Conservation (phyloP, 1,140 invertebrate species). For the Meloidogyne chitwoodi region DNA sequence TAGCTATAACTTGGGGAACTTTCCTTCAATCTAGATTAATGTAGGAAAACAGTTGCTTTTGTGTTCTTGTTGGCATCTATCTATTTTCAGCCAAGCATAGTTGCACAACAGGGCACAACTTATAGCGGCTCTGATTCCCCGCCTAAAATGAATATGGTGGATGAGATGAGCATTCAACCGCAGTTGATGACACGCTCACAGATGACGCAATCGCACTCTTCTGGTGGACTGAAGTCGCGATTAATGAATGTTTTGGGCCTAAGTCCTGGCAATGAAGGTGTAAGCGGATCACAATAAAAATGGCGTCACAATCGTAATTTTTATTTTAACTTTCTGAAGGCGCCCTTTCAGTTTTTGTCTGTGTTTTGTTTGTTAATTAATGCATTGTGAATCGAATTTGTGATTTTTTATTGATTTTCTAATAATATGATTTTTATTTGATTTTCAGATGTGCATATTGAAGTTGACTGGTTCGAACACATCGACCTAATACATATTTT, state of each 20-base stretch:
- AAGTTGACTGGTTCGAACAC: too few species aligned
- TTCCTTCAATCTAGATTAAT: background rate
- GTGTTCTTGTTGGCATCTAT: background rate
- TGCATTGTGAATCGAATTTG: too few species aligned
- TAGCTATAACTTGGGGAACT: too few species aligned
- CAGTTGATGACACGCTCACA: conserved; percentile 36
- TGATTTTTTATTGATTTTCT: too few species aligned
- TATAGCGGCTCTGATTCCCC: background rate
- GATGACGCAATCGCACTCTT: conserved; percentile 29
- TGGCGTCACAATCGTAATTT: background rate
- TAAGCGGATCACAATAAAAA: background rate
- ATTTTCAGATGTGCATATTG: too few species aligned
- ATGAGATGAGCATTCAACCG: background rate
- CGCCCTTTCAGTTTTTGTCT: background rate
- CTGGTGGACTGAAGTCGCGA: conserved; percentile 34
- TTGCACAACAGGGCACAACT: background rate
- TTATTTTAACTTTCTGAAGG: background rate
- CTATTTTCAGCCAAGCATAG: conserved; percentile 10
- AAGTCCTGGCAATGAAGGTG: background rate
- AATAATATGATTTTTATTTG: too few species aligned
- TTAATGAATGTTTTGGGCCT: conserved; percentile 38
- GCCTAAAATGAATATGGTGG: background rate
- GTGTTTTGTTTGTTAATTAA: background rate
- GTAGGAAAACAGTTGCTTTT: background rate
- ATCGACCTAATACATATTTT: too few species aligned